Conservation (phyloP, 2,888 invertebrate genomes). For the Tetheella fluctuosa region DNA sequence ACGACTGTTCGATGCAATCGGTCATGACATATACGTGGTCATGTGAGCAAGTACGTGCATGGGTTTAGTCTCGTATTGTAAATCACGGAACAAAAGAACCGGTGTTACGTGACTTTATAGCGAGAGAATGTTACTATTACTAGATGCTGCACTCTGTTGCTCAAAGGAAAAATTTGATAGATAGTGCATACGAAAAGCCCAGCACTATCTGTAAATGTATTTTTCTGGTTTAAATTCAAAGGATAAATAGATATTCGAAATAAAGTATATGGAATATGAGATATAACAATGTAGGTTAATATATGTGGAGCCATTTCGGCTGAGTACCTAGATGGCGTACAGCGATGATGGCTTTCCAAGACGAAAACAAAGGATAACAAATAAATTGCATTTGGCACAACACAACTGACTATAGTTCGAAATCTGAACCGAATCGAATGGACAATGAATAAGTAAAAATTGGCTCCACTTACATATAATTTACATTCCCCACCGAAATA, state of each 20-base stretch:
- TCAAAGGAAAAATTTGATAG: neutral
- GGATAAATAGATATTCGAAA: conserved; percentile 13
- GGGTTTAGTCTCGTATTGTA: conserved; percentile 5
- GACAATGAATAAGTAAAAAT: conserved; percentile 70
- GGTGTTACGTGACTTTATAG: conserved; percentile 2
- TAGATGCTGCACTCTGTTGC: neutral
- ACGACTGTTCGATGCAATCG: neutral
- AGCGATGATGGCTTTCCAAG: conserved; percentile 26
- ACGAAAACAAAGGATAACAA: conserved; percentile 44
- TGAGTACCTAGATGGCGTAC: conserved; percentile 21
- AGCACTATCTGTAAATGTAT: neutral
- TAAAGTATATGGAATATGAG: conserved; percentile 20
- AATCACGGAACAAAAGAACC: conserved; percentile 2
- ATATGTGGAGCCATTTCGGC: conserved; percentile 20
- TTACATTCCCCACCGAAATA: conserved; percentile 37
- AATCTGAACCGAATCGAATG: conserved; percentile 52
- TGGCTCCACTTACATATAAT: conserved; percentile 66
- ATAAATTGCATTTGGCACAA: conserved; percentile 64
- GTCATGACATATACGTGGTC: neutral
- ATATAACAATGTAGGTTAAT: conserved; percentile 24
- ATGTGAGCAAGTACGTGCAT: neutral
- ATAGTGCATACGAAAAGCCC: neutral
- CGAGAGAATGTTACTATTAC: neutral
- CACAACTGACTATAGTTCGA: conserved; percentile 33
- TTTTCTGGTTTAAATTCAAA: neutral